Conservation (phyloP, 2,797 vertebrate species). For the Acrocephalus scirpaceus region DNA sequence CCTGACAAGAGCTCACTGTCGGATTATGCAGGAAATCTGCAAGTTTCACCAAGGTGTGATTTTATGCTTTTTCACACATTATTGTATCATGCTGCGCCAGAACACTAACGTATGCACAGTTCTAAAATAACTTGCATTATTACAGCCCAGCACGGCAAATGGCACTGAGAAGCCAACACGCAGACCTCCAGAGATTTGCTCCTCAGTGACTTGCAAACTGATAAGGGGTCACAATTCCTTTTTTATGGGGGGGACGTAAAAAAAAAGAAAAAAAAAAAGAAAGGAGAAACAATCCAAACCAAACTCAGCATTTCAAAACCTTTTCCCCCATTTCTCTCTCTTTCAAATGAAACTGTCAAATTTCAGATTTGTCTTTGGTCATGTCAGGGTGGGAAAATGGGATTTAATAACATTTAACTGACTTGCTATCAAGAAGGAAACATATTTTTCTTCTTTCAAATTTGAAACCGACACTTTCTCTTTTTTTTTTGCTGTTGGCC, state of each 20-base stretch:
- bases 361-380: constrained; percentile 64
- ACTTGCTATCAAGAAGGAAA: constrained; percentile 69
- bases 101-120: constrained; percentile 77
- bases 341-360: constrained; percentile 29
- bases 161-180: neutral
- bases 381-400: constrained; percentile 32
- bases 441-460: constrained; percentile 63
- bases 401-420: constrained; percentile 68
- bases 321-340: neutral
- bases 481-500: constrained; percentile 61
- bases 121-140: constrained; percentile 78
- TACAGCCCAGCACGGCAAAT: constrained; percentile 61
- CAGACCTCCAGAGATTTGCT: constrained; percentile 33
- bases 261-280: neutral
- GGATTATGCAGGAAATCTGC: constrained; percentile 78
- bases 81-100: constrained; percentile 74
- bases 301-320: neutral
- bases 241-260: neutral
- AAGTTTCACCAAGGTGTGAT: constrained; percentile 80
- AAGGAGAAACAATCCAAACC: neutral
- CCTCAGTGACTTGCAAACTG: constrained; percentile 2
- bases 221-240: constrained; percentile 13
- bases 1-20: constrained; percentile 74
- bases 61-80: constrained; percentile 77
- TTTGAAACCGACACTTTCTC: constrained; percentile 55